A percentile compares a stretch with the other conserved stretches of the same genome.
Evolutionary conservation across 2,888 invertebrate genomes (phyloP).

Genomic region (Diadromus collaris): DNA sequence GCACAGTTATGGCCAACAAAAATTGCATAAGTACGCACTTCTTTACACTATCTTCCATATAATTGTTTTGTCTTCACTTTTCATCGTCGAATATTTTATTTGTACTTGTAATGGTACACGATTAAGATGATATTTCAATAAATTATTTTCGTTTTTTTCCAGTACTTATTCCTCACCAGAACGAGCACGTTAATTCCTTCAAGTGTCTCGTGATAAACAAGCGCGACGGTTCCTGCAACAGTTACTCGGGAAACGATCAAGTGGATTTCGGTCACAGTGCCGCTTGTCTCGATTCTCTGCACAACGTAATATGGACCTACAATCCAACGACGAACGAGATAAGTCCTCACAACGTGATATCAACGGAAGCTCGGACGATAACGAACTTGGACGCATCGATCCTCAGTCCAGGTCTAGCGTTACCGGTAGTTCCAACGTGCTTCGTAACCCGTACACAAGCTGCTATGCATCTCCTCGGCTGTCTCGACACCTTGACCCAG

Average conservation of each 20-base stretch:
- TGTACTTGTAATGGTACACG: not conserved
- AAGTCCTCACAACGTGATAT: conserved; percentile 91
- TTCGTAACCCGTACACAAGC: conserved; percentile 92
- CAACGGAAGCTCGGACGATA: conserved; percentile 85
- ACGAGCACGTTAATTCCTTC: conserved; percentile 87
- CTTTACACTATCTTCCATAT: conserved; percentile 19
- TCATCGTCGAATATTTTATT: not conserved
- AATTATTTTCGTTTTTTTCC: conserved; percentile 83
- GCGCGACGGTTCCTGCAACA: conserved; percentile 92
- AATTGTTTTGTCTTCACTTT: conserved; percentile 20
- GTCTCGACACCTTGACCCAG: conserved; percentile 93
- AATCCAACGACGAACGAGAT: conserved; percentile 86
- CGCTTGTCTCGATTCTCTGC: conserved; percentile 93
- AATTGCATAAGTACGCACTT: conserved; percentile 87
- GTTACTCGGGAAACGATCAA: conserved; percentile 92
- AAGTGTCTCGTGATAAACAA: conserved; percentile 95
- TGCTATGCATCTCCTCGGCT: conserved; percentile 94
- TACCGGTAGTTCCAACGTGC: conserved; percentile 87
- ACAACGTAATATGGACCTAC: conserved; percentile 97
- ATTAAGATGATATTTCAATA: not conserved
- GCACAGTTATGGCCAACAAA: conserved; percentile 94
- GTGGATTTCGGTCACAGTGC: conserved; percentile 91
- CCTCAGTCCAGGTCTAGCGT: conserved; percentile 90
- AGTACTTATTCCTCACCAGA: conserved; percentile 86
- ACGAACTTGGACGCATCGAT: conserved; percentile 82